Conservation (phyloP, 2,888 invertebrate genomes). For the Hydrotaea diabolus region DNA sequence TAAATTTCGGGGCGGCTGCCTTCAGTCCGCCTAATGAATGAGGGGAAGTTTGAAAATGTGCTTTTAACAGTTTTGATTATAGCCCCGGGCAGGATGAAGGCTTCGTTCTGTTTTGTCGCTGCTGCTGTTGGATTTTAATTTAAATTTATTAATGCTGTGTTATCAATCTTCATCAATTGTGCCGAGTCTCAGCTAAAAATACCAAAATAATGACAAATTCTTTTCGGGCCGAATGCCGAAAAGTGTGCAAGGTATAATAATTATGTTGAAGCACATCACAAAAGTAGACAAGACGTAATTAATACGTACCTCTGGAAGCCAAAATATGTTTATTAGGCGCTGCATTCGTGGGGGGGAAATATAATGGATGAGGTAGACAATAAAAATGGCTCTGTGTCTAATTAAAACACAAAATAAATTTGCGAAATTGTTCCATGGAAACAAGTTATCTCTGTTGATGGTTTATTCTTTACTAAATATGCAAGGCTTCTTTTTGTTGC, state of each 20-base stretch:
- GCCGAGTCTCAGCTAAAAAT: neutral
- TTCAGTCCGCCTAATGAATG: neutral
- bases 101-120: neutral
- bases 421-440: neutral
- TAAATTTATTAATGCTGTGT: conserved; percentile 39
- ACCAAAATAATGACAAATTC: neutral
- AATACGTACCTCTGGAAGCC: conserved; percentile 23
- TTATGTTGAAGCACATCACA: conserved; percentile 28
- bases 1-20: too few species aligned
- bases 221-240: conserved; percentile 7
- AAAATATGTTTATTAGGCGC: too few species aligned
- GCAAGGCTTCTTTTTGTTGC: too few species aligned
- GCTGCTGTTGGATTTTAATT: conserved; percentile 29
- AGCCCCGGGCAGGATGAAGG: neutral
- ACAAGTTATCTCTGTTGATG: too few species aligned
- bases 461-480: too few species aligned
- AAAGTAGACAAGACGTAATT: conserved; percentile 43
- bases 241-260: conserved; percentile 42
- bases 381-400: conserved; percentile 58
- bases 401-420: conserved; percentile 70
- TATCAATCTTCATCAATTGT: conserved; percentile 54
- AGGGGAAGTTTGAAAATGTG: conserved; percentile 1
- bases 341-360: neutral
- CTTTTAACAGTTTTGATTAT: conserved; percentile 4
- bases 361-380: neutral